Evolutionary conservation across 2,888 invertebrate genomes (phyloP).

Genomic region (Tridacna gigas): DNA sequence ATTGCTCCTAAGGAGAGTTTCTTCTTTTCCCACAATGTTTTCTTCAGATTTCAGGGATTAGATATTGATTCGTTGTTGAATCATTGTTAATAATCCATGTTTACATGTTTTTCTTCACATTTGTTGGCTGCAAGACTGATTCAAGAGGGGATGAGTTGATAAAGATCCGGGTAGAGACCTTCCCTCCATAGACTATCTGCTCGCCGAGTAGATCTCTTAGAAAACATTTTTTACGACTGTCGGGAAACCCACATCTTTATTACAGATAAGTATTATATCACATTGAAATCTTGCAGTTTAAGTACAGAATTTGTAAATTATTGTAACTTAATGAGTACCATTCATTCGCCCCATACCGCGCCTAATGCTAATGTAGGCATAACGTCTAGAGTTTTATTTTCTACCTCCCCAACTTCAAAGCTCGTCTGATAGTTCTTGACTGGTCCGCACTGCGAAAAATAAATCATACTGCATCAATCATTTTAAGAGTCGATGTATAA

Average conservation of each 20-base stretch:
- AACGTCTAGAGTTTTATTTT: constrained; percentile 58
- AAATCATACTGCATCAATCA: constrained; percentile 61
- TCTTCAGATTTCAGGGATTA: too few relatives aligned
- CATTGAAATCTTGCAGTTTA: constrained; percentile 52
- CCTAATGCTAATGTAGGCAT: constrained; percentile 57
- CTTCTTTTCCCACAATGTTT: too few relatives aligned
- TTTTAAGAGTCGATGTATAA: constrained; percentile 43
- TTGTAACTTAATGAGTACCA: constrained; percentile 49
- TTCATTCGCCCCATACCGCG: constrained; percentile 52
- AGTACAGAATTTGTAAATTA: constrained; percentile 52
- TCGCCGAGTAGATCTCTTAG: background rate
- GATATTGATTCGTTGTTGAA: too few relatives aligned
- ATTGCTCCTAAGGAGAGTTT: too few relatives aligned
- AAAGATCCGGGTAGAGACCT: too few relatives aligned
- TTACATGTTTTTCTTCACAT: too few relatives aligned
- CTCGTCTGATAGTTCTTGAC: constrained; percentile 49
- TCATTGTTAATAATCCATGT: too few relatives aligned
- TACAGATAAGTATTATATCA: constrained; percentile 60
- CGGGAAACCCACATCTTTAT: constrained; percentile 37
- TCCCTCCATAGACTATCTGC: too few relatives aligned
- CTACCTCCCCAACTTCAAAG: constrained; percentile 58
- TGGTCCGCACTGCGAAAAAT: constrained; percentile 51
- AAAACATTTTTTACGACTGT: background rate
- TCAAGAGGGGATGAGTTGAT: too few relatives aligned
- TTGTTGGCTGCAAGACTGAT: too few relatives aligned